A percentile compares a stretch with the other conserved stretches of the same genome.
Evolutionary conservation across 2,888 invertebrate species (phyloP).

Genomic region (Lycia hirtaria): DNA sequence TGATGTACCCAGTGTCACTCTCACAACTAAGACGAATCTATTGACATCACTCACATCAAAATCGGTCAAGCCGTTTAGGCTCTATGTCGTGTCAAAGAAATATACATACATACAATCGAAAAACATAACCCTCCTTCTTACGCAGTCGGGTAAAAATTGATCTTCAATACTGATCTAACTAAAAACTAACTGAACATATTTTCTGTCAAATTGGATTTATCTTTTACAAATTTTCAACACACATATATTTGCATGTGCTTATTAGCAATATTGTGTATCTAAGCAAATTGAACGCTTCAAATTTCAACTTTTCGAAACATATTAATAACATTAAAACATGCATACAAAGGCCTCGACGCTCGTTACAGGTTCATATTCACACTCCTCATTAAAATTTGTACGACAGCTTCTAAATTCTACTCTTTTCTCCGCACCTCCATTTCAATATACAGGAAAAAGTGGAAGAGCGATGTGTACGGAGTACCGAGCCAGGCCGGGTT

Average conservation of each 20-base stretch:
- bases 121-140: too few relatives aligned
- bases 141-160: too few relatives aligned
- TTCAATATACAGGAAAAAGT: slow-evolving; percentile 86
- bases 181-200: too few relatives aligned
- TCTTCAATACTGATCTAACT: too few relatives aligned
- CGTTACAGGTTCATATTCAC: slow-evolving; percentile 75
- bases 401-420: slow-evolving; percentile 84
- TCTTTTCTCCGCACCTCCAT: slow-evolving; percentile 85
- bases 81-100: too few relatives aligned
- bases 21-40: too few relatives aligned
- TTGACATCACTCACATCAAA: too few relatives aligned
- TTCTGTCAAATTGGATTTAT: too few relatives aligned
- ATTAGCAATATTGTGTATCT: slow-evolving; percentile 45
- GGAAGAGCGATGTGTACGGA: slow-evolving; percentile 84
- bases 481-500: slow-evolving; percentile 78
- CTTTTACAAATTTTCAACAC: background rate
- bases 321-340: slow-evolving; percentile 62
- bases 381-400: slow-evolving; percentile 85
- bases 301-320: slow-evolving; percentile 46
- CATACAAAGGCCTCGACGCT: slow-evolving; percentile 62
- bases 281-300: slow-evolving; percentile 38
- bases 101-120: too few relatives aligned
- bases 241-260: slow-evolving; percentile 10
- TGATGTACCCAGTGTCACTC: too few relatives aligned
- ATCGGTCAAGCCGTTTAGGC: too few relatives aligned